phyloP scores from a whole-genome alignment of 92 coral and sea anemone species.

The Heteractis magnifica region DNA sequence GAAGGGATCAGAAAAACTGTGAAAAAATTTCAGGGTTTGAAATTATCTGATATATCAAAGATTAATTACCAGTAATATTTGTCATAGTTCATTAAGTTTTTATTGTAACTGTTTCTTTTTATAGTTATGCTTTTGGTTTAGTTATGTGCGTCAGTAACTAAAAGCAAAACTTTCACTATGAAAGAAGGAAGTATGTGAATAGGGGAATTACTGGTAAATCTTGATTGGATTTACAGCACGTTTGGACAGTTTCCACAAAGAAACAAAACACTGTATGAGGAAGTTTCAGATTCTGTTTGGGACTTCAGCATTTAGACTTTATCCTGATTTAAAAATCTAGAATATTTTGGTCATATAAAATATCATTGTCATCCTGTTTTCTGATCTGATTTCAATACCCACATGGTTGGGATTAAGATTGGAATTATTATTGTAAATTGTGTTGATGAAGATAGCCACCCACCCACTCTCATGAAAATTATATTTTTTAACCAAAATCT shows the following conservation, averaged over 20 bases:
- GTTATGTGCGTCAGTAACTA: neutral
- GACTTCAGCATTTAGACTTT: neutral
- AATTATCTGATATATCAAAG: neutral
- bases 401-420: no score
- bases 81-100: neutral
- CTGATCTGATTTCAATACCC: no score
- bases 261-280: neutral
- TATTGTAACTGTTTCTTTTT: no score
- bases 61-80: neutral
- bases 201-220: neutral
- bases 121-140: neutral
- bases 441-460: no score
- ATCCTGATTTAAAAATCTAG: neutral
- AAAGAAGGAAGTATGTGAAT: neutral
- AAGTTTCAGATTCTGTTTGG: neutral
- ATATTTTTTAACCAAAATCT: no score
- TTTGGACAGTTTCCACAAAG: neutral
- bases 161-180: constrained; percentile 1
- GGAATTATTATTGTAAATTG: no score
- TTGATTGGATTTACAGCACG: neutral
- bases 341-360: no score
- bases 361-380: neutral
- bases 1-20: no score
- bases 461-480: no score
- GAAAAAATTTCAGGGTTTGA: neutral